Evolutionary conservation across 2,797 vertebrate species (phyloP).

Genomic region (Rhadinocentrus ornatus): DNA sequence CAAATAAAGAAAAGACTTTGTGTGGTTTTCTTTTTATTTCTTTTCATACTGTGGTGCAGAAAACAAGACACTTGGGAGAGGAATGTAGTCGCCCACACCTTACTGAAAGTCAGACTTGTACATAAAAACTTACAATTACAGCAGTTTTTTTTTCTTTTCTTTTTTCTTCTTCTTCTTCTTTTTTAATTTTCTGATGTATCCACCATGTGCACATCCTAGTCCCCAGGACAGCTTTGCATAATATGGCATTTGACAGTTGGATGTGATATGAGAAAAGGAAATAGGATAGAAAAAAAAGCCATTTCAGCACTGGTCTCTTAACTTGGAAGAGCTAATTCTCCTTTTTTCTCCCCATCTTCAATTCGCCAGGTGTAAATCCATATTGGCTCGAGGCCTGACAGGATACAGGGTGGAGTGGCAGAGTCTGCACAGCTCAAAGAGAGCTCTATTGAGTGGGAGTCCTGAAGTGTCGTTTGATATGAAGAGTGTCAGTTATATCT

Average conservation of each 20-base stretch:
- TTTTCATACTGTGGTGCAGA: slow-evolving; percentile 42
- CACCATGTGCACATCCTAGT: slow-evolving; percentile 68
- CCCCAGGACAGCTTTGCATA: slow-evolving; percentile 73
- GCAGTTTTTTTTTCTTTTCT: slow-evolving; percentile 38
- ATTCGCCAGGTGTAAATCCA: slow-evolving; percentile 80
- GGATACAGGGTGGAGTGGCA: slow-evolving; percentile 49
- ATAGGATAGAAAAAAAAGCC: slow-evolving; percentile 63
- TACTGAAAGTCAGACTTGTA: slow-evolving; percentile 63
- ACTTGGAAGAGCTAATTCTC: slow-evolving; percentile 75
- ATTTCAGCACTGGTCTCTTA: slow-evolving; percentile 68
- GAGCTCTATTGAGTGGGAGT: slow-evolving; percentile 63
- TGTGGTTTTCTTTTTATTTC: slow-evolving; percentile 49
- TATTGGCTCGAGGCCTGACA: slow-evolving; percentile 69
- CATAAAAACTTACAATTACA: slow-evolving; percentile 61
- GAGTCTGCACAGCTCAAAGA: slow-evolving; percentile 63
- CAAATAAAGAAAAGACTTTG: slow-evolving; percentile 29
- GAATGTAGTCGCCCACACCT: slow-evolving; percentile 66
- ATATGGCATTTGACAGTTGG: slow-evolving; percentile 70
- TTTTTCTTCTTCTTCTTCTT: slow-evolving; percentile 16
- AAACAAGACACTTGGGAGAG: slow-evolving; percentile 65
- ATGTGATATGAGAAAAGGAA: slow-evolving; percentile 72
- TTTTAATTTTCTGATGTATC: slow-evolving; percentile 68
- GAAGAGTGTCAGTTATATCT: slow-evolving; percentile 76
- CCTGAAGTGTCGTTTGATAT: slow-evolving; percentile 70
- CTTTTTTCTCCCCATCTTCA: slow-evolving; percentile 67